Conservation (phyloP, 2,113 vertebrate species). For the Macroglossus sobrinus region DNA sequence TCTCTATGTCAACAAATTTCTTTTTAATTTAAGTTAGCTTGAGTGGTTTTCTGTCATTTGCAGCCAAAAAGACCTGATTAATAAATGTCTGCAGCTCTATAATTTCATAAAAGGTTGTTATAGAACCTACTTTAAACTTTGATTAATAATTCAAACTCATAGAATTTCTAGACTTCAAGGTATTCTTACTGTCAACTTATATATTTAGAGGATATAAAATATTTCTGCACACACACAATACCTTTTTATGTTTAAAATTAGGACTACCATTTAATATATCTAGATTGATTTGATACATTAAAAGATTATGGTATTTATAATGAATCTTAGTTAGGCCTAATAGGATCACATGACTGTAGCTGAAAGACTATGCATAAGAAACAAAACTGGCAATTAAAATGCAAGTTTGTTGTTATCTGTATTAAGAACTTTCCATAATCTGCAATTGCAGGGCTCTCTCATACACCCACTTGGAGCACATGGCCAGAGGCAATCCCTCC, state of each 20-base stretch:
- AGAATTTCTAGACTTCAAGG: background rate
- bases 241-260: background rate
- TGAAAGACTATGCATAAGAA: background rate
- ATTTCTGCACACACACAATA: background rate
- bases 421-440: background rate
- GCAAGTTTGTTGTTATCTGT: background rate
- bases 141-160: background rate
- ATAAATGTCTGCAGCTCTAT: background rate
- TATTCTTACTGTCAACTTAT: background rate
- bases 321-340: background rate
- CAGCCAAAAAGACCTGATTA: background rate
- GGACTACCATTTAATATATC: background rate
- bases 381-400: background rate
- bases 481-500: background rate
- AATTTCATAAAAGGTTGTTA: background rate
- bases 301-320: background rate
- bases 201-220: background rate
- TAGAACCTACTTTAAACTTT: background rate
- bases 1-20: background rate
- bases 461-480: background rate
- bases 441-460: background rate
- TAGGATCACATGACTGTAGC: background rate
- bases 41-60: slow-evolving; percentile 1
- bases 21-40: slow-evolving; percentile 3
- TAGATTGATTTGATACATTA: background rate